Percentiles rank a stretch among this genome's conserved stretches.
phyloP scores from a whole-genome alignment of 2,113 vertebrate genomes.

The Clarias macrocephalus region DNA sequence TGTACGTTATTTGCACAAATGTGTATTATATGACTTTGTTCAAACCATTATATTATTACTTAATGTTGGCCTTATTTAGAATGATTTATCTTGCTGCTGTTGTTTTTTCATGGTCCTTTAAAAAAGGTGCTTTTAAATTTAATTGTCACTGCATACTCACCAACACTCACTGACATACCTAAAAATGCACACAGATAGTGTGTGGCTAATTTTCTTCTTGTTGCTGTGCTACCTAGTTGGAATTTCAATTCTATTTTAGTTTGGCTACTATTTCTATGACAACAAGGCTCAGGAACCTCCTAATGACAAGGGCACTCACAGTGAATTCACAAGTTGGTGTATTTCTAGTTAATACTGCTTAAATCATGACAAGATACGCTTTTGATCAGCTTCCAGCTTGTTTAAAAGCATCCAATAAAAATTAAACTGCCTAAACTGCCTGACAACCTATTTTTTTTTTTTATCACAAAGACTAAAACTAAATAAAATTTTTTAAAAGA shows the following conservation, averaged over 20 bases:
- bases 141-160: not conserved
- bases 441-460: too few relatives aligned
- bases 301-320: slow-evolving; percentile 30
- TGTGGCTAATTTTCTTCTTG: slow-evolving; percentile 20
- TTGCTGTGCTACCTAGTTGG: slow-evolving; percentile 42
- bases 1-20: not conserved
- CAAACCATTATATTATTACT: not conserved
- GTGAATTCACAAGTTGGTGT: not conserved
- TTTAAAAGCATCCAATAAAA: not conserved
- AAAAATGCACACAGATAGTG: not conserved
- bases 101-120: not conserved
- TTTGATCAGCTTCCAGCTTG: not conserved
- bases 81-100: not conserved
- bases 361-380: not conserved
- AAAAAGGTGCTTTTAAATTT: not conserved
- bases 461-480: too few relatives aligned
- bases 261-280: slow-evolving; percentile 54
- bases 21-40: not conserved
- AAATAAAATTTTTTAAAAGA: too few relatives aligned
- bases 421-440: not conserved
- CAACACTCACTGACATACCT: not conserved
- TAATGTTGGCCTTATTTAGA: not conserved
- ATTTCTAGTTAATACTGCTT: not conserved
- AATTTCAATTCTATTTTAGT: slow-evolving; percentile 35
- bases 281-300: slow-evolving; percentile 46